Evolutionary conservation across 1,140 invertebrate species (phyloP), one percentile per base, ranked within the genome.

Genomic region (Diorhabda sublineata): DNA sequence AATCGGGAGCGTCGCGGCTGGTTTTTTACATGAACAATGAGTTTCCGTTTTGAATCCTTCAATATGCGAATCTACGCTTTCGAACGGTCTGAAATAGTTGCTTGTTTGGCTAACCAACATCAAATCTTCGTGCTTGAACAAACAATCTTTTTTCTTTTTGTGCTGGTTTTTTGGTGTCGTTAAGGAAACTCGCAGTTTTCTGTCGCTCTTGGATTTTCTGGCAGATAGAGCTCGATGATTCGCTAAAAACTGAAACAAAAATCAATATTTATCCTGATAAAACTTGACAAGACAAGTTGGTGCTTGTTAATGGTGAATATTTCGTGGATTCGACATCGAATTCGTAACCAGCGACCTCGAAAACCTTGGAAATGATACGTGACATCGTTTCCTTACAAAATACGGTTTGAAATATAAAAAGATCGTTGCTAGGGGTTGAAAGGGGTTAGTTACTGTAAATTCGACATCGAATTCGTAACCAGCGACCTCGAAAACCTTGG

Each of bases 51-150:
- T 69, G n/a, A 76, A 67, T 5, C 69, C 75, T 61, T 76, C 76
- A 44, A 79, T 78, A 61, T 79, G 77, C 11, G 76, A 79, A 61
- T 80, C 78, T 2, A 79, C 76, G 5, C 74, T 72, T 59, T 79
- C 76, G 58, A 79, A 79, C 2, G 75, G 74, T 42, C 70, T 76
- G 59, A 80, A 79, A 67, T 74, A 79, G 57, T 77, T 74, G 42
- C 68, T 70, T 6, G 61, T 68, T 63, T 77, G 64, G 56, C 70
- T 73, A 60, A 56, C 65, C 6, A 41, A 45, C 68, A 61, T 73
- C 41, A 64, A 42, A n/a, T 67, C 57, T 74, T 58, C 67, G 58
- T 61, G 11, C 45, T 71, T 70, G 0, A 61, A 67, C 45, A 77
- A 70, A 8, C 77, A 41, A 52, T 77, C 78, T 4, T 69, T 59